phyloP scores from a whole-genome alignment of 2,797 vertebrate species.

The Ptychadena robeensis region DNA sequence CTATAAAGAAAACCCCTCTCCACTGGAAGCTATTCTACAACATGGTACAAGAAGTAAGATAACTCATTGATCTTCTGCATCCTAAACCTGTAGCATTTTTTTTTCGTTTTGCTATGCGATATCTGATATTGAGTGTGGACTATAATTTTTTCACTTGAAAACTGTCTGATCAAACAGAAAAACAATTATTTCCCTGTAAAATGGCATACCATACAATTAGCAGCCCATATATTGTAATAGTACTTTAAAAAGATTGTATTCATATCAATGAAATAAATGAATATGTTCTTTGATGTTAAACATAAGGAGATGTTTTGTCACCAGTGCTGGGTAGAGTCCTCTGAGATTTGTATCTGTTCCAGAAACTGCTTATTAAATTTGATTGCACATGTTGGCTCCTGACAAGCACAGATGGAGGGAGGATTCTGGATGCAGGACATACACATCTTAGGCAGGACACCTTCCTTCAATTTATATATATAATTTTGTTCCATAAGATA shows the following conservation, averaged over 20 bases:
- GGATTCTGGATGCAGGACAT: not conserved
- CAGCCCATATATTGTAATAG: too few species aligned
- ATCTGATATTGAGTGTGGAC: not conserved
- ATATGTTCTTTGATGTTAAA: not conserved
- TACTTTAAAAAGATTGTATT: not conserved
- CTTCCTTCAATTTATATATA: not conserved
- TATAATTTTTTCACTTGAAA: not conserved
- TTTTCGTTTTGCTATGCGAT: not conserved
- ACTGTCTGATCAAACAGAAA: not conserved
- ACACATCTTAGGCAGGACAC: not conserved
- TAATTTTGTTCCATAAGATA: not conserved
- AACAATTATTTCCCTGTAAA: not conserved
- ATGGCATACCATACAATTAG: too few species aligned
- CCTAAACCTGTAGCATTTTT: too few species aligned
- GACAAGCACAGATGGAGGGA: slow-evolving; percentile 8
- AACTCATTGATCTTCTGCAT: too few species aligned
- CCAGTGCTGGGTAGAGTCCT: not conserved
- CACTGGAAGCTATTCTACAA: too few species aligned
- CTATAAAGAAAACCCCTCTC: too few species aligned
- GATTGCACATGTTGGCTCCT: not conserved
- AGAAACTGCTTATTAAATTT: not conserved
- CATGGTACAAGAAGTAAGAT: too few species aligned
- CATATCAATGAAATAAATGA: not conserved
- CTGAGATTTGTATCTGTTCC: not conserved
- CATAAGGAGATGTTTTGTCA: not conserved